Evolutionary conservation across 2,113 vertebrate species (phyloP), one percentile per base, ranked within the genome.

Genomic region (Podilymbus podiceps): DNA sequence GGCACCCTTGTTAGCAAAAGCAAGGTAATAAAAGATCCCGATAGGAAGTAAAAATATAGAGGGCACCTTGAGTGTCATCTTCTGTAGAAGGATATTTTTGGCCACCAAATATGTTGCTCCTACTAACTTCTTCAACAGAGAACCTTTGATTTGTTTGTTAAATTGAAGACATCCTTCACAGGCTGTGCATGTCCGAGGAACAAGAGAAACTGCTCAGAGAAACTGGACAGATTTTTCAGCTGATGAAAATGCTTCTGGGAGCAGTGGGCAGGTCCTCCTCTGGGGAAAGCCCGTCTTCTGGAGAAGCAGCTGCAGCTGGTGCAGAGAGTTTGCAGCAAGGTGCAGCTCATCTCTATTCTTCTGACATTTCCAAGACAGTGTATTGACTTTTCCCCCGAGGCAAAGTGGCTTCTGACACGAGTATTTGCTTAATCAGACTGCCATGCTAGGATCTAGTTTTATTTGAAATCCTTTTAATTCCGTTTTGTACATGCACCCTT

Each of bases 381-480:
- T 38, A 63, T 71, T 0, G 23, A 81, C 86, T 77, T 77, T 44
- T 25, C 5, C 88, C 73, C 6, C 33, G 8, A n/a, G 84, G 92
- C 86, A 83, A 87, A 90, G 76, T 3, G 11, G 42, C 75, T 94
- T 49, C 71, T 50, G 82, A 76, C 78, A 76, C 0, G 0, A 77
- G 60, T n/a, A 30, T 92, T 77, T 78, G 84, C 64, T 86, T 75
- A 38, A 63, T 84, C 93, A 75, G 63, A 13, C 75, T 66, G 82
- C 78, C 83, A 40, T 50, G 60, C 31, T 77, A 50, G 83, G 50
- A 90, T 67, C 38, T 38, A 28, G 22, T 52, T 87, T 62, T 21
- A 55, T 59, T 35, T n/a, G 18, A 63, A 84, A 85, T 68, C 42
- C 89, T 81, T 94, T 78, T 84, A 40, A 94, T 92, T 78, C 80